Percentiles rank a stretch among this genome's conserved stretches.
phyloP scores from a whole-genome alignment of 2,113 vertebrate species.

The Brachirus orientalis region DNA sequence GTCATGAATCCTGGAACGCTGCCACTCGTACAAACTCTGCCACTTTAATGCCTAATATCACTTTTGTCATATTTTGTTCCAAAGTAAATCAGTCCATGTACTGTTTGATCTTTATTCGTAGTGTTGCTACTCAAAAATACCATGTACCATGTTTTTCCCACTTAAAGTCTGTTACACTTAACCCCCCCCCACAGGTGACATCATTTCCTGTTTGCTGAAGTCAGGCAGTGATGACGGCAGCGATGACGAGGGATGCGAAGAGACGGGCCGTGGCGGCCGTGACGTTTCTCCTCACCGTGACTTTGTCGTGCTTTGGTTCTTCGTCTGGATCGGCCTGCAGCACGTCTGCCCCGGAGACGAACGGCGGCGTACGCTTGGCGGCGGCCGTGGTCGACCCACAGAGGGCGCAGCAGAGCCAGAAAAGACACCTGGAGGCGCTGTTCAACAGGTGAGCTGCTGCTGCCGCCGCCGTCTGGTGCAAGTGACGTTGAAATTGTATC shows the following conservation, averaged over 20 bases:
- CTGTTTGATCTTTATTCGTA: too few species aligned
- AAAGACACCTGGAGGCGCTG: conserved; percentile 88
- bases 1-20: too few species aligned
- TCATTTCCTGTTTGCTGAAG: background rate
- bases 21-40: too few species aligned
- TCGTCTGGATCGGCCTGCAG: conserved; percentile 16
- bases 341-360: background rate
- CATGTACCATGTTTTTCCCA: too few species aligned
- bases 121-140: too few species aligned
- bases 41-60: too few species aligned
- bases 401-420: conserved; percentile 82
- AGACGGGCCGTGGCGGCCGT: background rate
- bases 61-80: too few species aligned
- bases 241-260: conserved; percentile 10
- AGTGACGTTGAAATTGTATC: background rate
- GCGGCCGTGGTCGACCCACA: conserved; percentile 76
- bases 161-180: too few species aligned
- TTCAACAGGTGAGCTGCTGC: conserved; percentile 85
- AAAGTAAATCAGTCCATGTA: too few species aligned
- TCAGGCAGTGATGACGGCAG: background rate
- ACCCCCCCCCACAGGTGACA: background rate
- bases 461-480: background rate
- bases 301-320: background rate
- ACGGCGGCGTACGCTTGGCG: background rate
- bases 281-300: conserved; percentile 14